These are phyloP conservation scores for Perca schrenkii DNA, from an alignment of 2,113 vertebrate species.

Conservation along the genomic window DNA sequence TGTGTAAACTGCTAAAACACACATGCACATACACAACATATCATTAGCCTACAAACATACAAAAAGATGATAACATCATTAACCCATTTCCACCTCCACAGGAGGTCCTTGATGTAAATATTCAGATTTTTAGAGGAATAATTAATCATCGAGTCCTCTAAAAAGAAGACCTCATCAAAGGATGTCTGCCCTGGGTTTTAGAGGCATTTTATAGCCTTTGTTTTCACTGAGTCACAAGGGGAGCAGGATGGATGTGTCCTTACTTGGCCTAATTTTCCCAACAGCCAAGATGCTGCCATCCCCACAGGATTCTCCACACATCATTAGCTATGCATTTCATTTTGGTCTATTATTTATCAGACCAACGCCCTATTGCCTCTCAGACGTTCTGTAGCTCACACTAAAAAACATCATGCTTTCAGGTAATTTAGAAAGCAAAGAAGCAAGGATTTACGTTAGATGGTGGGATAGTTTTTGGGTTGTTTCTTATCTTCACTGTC, in stretches of 20 bases:
- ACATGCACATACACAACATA: not conserved
- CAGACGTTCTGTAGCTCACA: constrained; percentile 20
- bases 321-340: constrained; percentile 75
- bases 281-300: constrained; percentile 58
- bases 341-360: constrained; percentile 77
- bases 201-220: constrained; percentile 56
- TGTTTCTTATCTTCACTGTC: constrained; percentile 30
- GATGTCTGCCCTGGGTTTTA: constrained; percentile 42
- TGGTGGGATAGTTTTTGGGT: constrained; percentile 14
- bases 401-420: constrained; percentile 18
- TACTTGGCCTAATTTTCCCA: constrained; percentile 72
- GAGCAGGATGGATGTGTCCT: constrained; percentile 64
- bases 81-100: constrained; percentile 66
- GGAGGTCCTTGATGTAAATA: constrained; percentile 59
- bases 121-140: constrained; percentile 56
- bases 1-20: constrained; percentile 1
- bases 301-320: constrained; percentile 66
- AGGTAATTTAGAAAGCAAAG: constrained; percentile 22
- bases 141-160: constrained; percentile 61
- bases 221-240: constrained; percentile 43
- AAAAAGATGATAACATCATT: constrained; percentile 38
- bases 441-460: not conserved
- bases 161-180: constrained; percentile 72
- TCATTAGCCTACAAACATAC: too few relatives aligned
- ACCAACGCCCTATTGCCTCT: constrained; percentile 50